Percentiles rank a stretch among this genome's conserved stretches.
Evolutionary conservation across 2,888 invertebrate species (phyloP).

Genomic region (Brachyptera putata): DNA sequence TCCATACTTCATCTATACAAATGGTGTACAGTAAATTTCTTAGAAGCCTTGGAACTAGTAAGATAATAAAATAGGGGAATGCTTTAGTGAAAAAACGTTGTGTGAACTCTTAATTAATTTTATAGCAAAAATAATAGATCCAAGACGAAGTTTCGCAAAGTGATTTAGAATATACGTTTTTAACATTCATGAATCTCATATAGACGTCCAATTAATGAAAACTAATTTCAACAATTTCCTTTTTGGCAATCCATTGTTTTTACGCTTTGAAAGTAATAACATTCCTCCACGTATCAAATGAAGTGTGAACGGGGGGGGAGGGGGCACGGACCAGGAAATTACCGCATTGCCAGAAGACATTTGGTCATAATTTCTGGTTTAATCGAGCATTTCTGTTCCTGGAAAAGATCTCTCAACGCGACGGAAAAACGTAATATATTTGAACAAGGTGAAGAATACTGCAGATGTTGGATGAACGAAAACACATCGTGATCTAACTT

Average conservation of each 20-base stretch:
- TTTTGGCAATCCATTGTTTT: background rate
- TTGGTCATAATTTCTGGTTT: background rate
- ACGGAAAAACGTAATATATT: background rate
- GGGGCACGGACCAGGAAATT: conserved; percentile 10
- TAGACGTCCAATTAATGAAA: background rate
- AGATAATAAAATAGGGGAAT: too few species aligned
- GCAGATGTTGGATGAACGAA: too few species aligned
- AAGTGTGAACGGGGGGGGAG: conserved; percentile 1
- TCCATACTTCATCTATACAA: conserved; percentile 11
- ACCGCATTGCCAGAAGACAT: conserved; percentile 14
- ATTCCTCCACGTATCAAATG: conserved; percentile 9
- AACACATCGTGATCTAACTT: too few species aligned
- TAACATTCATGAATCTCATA: background rate
- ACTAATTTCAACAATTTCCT: conserved; percentile 10
- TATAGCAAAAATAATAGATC: conserved; percentile 18
- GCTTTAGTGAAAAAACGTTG: too few species aligned
- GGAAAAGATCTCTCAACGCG: background rate
- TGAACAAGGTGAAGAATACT: background rate
- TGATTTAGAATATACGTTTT: conserved; percentile 3
- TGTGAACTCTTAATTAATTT: conserved; percentile 16
- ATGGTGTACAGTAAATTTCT: conserved; percentile 5
- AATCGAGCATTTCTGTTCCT: background rate
- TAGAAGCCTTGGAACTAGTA: too few species aligned
- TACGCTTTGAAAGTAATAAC: background rate
- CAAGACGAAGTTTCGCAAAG: background rate